Conservation (phyloP, 2,113 vertebrate species). For the Entelurus aequoreus region DNA sequence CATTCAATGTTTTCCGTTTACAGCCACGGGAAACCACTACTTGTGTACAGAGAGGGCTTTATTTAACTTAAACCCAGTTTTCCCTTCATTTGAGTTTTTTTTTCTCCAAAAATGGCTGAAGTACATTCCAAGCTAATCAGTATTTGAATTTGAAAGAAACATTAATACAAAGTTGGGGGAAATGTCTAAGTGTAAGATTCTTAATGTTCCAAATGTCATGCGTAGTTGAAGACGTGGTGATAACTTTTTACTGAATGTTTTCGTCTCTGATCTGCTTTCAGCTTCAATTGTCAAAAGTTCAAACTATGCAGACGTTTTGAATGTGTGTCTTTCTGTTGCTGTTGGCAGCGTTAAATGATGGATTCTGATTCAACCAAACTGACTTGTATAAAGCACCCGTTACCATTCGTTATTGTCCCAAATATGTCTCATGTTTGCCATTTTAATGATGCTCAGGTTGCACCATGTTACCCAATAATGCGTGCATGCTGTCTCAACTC, state of each 20-base stretch:
- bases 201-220: not conserved
- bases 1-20: conserved; percentile 24
- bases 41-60: not conserved
- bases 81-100: conserved; percentile 12
- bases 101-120: conserved; percentile 5
- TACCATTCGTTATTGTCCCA: conserved; percentile 6
- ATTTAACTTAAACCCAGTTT: conserved; percentile 6
- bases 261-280: conserved; percentile 32
- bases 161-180: conserved; percentile 28
- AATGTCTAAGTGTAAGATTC: not conserved
- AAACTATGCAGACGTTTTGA: conserved; percentile 74
- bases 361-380: conserved; percentile 54
- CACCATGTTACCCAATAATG: conserved; percentile 35
- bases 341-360: conserved; percentile 23
- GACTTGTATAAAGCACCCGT: conserved; percentile 43
- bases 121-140: not conserved
- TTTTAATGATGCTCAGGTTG: conserved; percentile 45
- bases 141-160: conserved; percentile 4
- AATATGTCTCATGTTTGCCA: conserved; percentile 20
- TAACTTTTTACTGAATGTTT: conserved; percentile 25
- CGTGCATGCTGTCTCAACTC: conserved; percentile 33
- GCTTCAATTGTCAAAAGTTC: conserved; percentile 46
- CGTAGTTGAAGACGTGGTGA: conserved; percentile 6
- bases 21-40: conserved; percentile 50
- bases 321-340: conserved; percentile 52